Conservation (phyloP, 2,797 vertebrate species). For the Enteromius viviparus region DNA sequence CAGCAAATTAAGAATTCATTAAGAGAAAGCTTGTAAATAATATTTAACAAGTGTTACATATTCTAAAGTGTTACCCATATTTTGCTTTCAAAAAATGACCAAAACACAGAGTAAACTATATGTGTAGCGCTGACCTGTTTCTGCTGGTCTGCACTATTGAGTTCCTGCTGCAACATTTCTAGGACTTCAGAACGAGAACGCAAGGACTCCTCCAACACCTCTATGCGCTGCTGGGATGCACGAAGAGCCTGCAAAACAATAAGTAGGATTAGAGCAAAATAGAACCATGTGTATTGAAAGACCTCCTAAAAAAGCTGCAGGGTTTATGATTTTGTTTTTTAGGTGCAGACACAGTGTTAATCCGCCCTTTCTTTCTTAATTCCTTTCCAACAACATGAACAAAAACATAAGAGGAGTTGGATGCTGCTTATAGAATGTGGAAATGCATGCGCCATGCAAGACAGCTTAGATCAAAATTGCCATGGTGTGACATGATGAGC, state of each 20-base stretch:
- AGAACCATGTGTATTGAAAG: neutral
- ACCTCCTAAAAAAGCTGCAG: neutral
- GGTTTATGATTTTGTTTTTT: neutral
- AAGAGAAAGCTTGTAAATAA: too few species aligned
- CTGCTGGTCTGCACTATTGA: constrained; percentile 83
- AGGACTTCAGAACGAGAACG: constrained; percentile 83
- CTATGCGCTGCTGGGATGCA: constrained; percentile 78
- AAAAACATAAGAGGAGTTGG: neutral
- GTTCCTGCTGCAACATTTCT: constrained; percentile 89
- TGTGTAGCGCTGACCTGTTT: constrained; percentile 81
- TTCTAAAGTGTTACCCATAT: neutral
- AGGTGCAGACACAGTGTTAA: neutral
- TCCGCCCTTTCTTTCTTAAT: neutral
- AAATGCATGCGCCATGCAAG: constrained; percentile 2
- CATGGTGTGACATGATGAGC: constrained; percentile 25
- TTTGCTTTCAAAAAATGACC: neutral
- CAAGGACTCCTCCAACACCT: constrained; percentile 86
- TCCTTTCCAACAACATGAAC: neutral
- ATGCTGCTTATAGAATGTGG: neutral
- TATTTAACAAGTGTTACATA: too few species aligned
- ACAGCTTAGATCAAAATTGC: constrained; percentile 27
- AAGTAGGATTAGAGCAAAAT: constrained; percentile 5
- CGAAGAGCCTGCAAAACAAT: constrained; percentile 76
- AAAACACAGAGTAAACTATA: neutral
- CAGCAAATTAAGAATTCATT: too few species aligned